phyloP scores from a whole-genome alignment of 2,888 invertebrate genomes.

The Epistrophe grossulariae region DNA sequence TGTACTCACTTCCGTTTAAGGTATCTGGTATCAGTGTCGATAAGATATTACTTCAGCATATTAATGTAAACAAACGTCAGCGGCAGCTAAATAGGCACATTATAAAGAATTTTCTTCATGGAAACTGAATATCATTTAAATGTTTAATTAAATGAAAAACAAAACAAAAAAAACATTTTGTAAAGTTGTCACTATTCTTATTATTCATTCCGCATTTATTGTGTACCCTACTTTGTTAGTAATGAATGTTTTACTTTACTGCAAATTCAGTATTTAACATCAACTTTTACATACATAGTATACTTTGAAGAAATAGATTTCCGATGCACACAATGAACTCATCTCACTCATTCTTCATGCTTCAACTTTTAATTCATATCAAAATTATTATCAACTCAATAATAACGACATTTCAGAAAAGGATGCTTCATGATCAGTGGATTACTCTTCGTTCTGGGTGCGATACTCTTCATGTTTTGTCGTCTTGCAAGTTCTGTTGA shows the following conservation, averaged over 20 bases:
- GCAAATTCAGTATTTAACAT: not conserved
- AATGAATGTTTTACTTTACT: not conserved
- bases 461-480: constrained; percentile 88
- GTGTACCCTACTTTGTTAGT: not conserved
- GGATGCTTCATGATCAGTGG: constrained; percentile 90
- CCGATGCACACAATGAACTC: not conserved
- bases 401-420: constrained; percentile 85
- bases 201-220: not conserved
- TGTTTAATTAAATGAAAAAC: not conserved
- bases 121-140: constrained; percentile 7
- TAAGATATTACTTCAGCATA: not conserved
- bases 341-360: not conserved
- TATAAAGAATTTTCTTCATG: not conserved
- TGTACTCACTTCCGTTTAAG: not conserved
- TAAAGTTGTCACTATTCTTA: not conserved
- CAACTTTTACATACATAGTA: not conserved
- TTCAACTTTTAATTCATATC: not conserved
- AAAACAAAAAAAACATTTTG: not conserved
- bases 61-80: not conserved
- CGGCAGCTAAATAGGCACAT: not conserved
- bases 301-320: not conserved
- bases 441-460: constrained; percentile 88
- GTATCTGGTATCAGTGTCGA: constrained; percentile 11
- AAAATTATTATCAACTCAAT: not conserved
- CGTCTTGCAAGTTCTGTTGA: constrained; percentile 90